Evolutionary conservation across 2,113 vertebrate genomes (phyloP).

Genomic region (Axis porcinus): DNA sequence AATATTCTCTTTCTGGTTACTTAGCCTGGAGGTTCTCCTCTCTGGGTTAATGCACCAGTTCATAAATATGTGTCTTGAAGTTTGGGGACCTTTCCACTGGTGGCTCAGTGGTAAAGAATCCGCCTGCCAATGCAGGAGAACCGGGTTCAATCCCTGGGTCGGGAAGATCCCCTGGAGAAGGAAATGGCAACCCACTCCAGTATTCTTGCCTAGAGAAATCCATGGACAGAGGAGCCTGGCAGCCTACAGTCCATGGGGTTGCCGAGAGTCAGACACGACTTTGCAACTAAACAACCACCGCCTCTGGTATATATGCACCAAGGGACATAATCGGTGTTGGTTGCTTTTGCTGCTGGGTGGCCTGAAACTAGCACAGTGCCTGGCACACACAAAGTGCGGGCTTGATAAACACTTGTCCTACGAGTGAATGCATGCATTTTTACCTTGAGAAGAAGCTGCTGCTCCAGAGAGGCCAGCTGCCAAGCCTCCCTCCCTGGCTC

Average conservation of each 20-base stretch:
- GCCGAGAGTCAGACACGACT: neutral
- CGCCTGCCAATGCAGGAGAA: neutral
- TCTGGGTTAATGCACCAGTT: neutral
- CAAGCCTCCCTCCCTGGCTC: neutral
- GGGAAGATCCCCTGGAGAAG: neutral
- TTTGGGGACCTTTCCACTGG: neutral
- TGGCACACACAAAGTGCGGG: accelerated
- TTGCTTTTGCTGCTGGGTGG: neutral
- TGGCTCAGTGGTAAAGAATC: neutral
- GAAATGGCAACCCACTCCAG: neutral
- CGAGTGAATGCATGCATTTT: neutral
- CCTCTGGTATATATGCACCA: accelerated
- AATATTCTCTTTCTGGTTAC: neutral
- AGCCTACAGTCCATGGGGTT: neutral
- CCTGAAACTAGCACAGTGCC: neutral
- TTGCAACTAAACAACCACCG: neutral
- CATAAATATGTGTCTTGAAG: neutral
- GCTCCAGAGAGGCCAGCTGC: neutral
- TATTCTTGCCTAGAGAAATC: neutral
- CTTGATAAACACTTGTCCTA: neutral
- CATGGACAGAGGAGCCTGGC: neutral
- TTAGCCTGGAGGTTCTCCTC: neutral
- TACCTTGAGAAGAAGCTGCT: neutral
- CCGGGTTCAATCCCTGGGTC: neutral
- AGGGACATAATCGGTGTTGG: accelerated